A percentile compares a stretch with the other conserved stretches of the same genome.
These are phyloP conservation scores for Caenorhabditis imperialis DNA, from an alignment of 2,888 invertebrate species.

Conservation along the genomic window DNA sequence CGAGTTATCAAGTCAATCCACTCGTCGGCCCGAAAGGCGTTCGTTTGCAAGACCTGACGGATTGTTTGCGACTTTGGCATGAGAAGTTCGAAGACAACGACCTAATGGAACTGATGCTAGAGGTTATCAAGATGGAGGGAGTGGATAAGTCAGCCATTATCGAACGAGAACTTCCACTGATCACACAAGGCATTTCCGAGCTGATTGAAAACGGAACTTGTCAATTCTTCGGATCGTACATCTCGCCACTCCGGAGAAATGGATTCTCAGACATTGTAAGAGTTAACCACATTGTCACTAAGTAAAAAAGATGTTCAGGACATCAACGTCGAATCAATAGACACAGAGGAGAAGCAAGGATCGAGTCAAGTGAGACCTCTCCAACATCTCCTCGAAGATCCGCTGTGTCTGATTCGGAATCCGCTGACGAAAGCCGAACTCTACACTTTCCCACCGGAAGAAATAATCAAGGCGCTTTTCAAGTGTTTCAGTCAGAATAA, in stretches of 20 bases:
- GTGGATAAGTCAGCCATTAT: not conserved
- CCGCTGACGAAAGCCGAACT: conserved; percentile 1
- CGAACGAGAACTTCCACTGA: not conserved
- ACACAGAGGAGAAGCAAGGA: not conserved
- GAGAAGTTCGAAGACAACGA: not conserved
- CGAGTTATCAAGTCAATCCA: too few relatives aligned
- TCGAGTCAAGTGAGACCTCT: not conserved
- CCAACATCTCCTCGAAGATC: not conserved
- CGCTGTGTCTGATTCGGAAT: not conserved
- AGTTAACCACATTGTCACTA: too few relatives aligned
- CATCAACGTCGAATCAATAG: not conserved
- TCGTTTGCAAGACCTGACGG: not conserved
- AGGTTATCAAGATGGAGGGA: not conserved
- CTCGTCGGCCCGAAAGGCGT: not conserved
- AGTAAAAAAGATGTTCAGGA: not conserved
- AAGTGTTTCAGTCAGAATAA: not conserved
- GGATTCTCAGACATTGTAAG: conserved; percentile 1
- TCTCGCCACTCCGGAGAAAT: not conserved
- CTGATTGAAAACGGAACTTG: not conserved
- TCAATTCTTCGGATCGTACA: not conserved
- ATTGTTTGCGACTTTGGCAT: not conserved
- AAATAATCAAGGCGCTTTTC: not conserved
- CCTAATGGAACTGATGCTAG: not conserved
- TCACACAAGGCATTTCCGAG: not conserved
- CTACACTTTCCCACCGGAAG: not conserved